Conservation (phyloP, 2,797 vertebrate species). For the Alosa sapidissima region DNA sequence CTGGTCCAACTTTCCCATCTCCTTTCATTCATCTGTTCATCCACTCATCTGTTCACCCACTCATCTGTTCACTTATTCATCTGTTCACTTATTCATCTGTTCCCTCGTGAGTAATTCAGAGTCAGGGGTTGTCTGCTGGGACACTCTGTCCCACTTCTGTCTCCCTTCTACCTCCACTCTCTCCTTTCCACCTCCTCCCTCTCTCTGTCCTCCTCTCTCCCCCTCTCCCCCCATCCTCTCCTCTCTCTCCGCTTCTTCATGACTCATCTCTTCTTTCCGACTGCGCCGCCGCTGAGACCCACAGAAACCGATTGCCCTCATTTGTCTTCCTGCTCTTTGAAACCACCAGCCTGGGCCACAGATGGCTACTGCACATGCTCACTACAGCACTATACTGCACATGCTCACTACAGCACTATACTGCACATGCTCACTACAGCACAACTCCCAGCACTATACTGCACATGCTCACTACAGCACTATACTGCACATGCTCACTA, state of each 20-base stretch:
- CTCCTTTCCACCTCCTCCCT: background rate
- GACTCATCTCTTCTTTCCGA: constrained; percentile 56
- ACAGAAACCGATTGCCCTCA: constrained; percentile 2
- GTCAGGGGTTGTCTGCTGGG: background rate
- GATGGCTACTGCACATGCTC: background rate
- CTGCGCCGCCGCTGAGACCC: constrained; percentile 47
- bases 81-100: background rate
- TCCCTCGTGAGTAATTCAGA: background rate
- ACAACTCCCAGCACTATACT: background rate
- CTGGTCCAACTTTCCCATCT: background rate
- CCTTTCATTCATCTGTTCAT: background rate
- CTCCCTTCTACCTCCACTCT: background rate
- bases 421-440: no score
- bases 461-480: no score
- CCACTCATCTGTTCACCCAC: background rate
- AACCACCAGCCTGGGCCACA: background rate
- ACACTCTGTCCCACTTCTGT: background rate
- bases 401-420: background rate
- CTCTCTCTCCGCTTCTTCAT: constrained; percentile 49
- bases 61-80: background rate
- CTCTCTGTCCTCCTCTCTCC: constrained; percentile 30
- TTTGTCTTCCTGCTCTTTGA: background rate
- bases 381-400: background rate
- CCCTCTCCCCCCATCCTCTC: background rate
- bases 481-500: background rate